A percentile compares a stretch with the other conserved stretches of the same genome.
Conservation (phyloP, 1,140 invertebrate genomes). For the Meloidogyne hapla region DNA sequence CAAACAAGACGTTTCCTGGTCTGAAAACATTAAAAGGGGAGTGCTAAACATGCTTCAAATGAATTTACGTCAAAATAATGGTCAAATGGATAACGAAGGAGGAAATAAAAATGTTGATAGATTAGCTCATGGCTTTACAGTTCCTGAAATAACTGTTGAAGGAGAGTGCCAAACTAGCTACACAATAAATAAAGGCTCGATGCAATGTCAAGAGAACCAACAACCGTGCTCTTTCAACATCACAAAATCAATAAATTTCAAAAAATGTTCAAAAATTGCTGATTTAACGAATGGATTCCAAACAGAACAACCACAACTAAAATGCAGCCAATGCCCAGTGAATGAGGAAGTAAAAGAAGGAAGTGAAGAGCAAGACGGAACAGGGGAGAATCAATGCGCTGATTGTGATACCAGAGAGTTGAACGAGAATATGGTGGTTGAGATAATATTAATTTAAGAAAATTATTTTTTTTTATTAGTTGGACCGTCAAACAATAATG, state of each 20-base stretch:
- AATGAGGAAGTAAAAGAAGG: not conserved
- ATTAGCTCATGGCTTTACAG: conserved; percentile 32
- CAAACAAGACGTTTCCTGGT: conserved; percentile 30
- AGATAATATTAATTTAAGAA: not conserved
- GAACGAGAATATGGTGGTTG: conserved; percentile 11
- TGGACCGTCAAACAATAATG: conserved; percentile 23
- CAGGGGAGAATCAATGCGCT: conserved; percentile 21
- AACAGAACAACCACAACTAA: conserved; percentile 8
- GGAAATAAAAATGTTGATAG: conserved; percentile 10
- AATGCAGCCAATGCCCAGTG: conserved; percentile 22
- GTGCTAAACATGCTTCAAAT: conserved; percentile 39
- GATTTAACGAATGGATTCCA: conserved; percentile 44
- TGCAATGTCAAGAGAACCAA: not conserved
- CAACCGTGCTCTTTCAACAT: conserved; percentile 42
- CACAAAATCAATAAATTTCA: conserved; percentile 60
- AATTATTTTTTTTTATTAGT: not conserved
- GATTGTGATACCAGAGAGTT: conserved; percentile 34
- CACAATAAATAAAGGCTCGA: conserved; percentile 27
- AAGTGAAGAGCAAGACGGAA: conserved; percentile 17
- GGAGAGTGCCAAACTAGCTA: conserved; percentile 41
- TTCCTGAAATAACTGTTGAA: conserved; percentile 37
- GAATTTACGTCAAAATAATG: conserved; percentile 34
- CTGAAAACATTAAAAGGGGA: conserved; percentile 41
- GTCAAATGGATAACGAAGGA: not conserved
- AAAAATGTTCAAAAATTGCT: conserved; percentile 50